Conservation (phyloP, 2,113 vertebrate genomes). For the Apodemus speciosus region DNA sequence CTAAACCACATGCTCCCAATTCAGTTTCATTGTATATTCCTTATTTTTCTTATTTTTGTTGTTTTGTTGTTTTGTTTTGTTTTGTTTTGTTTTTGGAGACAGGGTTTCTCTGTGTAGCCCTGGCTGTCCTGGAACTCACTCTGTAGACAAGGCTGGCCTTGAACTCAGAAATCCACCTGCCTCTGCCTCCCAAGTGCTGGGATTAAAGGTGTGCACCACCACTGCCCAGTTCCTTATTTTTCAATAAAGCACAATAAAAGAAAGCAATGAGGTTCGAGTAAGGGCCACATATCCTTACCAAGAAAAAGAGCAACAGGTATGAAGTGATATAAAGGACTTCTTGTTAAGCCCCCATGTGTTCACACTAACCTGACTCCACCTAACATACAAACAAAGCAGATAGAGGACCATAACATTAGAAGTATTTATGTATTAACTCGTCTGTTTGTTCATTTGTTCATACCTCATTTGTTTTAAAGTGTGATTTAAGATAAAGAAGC, state of each 20-base stretch:
- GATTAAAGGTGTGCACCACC: too few relatives aligned
- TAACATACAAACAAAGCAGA: constrained; percentile 12
- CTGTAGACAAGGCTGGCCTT: too few relatives aligned
- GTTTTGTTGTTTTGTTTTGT: too few relatives aligned
- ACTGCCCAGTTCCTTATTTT: neutral
- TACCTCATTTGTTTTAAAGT: neutral
- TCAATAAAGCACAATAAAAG: neutral
- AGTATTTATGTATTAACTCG: neutral
- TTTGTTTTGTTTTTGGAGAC: too few relatives aligned
- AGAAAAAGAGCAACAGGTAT: neutral
- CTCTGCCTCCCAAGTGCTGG: too few relatives aligned
- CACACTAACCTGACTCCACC: neutral
- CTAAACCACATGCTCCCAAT: neutral
- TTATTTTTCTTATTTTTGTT: too few relatives aligned
- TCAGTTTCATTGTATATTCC: neutral
- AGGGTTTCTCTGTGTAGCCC: too few relatives aligned
- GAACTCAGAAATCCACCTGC: too few relatives aligned
- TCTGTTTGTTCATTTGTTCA: neutral
- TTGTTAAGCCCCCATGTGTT: neutral
- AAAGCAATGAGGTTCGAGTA: neutral
- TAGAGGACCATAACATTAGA: neutral
- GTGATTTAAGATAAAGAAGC: neutral
- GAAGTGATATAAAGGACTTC: neutral
- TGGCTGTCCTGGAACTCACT: too few relatives aligned
- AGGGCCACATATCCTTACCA: neutral